phyloP scores from a whole-genome alignment of 2,113 vertebrate genomes.

The Xenotilapia leptura region DNA sequence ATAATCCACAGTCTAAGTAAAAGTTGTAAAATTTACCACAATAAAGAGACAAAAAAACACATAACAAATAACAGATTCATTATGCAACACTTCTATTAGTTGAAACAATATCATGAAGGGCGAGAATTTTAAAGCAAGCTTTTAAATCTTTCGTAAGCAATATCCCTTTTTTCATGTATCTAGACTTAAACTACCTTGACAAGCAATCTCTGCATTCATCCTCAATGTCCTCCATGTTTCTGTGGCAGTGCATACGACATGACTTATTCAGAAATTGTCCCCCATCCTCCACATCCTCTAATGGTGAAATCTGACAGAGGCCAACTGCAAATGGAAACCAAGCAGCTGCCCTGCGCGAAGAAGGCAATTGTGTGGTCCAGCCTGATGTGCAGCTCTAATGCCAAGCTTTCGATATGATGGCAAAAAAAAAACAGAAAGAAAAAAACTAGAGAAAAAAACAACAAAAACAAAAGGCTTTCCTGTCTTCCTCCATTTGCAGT shows the following conservation, averaged over 20 bases:
- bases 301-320: conserved; percentile 47
- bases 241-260: not conserved
- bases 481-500: not conserved
- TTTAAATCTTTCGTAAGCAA: not conserved
- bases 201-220: not conserved
- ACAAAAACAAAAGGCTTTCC: not conserved
- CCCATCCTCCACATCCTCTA: conserved; percentile 11
- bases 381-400: conserved; percentile 44
- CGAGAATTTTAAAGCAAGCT: not conserved
- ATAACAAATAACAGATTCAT: not conserved
- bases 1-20: not conserved
- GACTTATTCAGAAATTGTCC: conserved; percentile 37
- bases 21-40: not conserved
- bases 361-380: conserved; percentile 53
- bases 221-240: not conserved
- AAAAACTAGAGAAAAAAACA: not conserved
- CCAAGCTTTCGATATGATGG: conserved; percentile 24
- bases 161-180: not conserved
- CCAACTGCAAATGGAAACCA: conserved; percentile 55
- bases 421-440: not conserved
- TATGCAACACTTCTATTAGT: not conserved
- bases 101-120: not conserved
- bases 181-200: not conserved
- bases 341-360: conserved; percentile 38
- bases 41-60: not conserved